Percentiles rank a stretch among this genome's conserved stretches.
Evolutionary conservation across 2,888 invertebrate species (phyloP).

Genomic region (Philonicus albiceps): DNA sequence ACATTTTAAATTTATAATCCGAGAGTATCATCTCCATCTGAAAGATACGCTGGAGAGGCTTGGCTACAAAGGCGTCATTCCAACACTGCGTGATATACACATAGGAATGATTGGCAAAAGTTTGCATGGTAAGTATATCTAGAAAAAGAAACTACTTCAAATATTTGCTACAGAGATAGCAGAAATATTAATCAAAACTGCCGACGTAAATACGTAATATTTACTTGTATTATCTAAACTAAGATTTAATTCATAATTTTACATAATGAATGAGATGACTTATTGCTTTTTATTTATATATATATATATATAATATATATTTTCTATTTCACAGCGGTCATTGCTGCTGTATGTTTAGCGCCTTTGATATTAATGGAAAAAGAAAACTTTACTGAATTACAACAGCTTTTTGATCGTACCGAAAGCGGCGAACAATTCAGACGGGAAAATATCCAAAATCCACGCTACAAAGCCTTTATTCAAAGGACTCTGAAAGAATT

Average conservation of each 20-base stretch:
- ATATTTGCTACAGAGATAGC: not conserved
- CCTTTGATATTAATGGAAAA: slow-evolving; percentile 60
- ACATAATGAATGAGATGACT: not conserved
- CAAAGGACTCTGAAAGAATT: slow-evolving; percentile 60
- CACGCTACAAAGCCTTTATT: slow-evolving; percentile 58
- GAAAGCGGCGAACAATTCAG: slow-evolving; percentile 57
- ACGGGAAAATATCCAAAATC: slow-evolving; percentile 59
- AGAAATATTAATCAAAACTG: not conserved
- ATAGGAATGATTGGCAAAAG: slow-evolving; percentile 60
- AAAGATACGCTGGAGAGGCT: slow-evolving; percentile 57
- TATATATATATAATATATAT: too few relatives aligned
- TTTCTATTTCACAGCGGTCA: slow-evolving; percentile 54
- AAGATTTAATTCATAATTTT: not conserved
- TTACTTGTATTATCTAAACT: not conserved
- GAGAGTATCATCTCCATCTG: slow-evolving; percentile 58
- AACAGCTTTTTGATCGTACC: slow-evolving; percentile 50
- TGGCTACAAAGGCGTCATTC: slow-evolving; percentile 57
- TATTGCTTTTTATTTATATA: not conserved
- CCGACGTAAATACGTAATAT: slow-evolving; percentile 4
- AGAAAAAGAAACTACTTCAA: not conserved
- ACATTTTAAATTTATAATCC: slow-evolving; percentile 58
- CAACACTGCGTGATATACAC: slow-evolving; percentile 59
- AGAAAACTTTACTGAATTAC: slow-evolving; percentile 33
- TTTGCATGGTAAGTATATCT: slow-evolving; percentile 55
- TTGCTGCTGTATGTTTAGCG: slow-evolving; percentile 60